Conservation (phyloP, 2,888 invertebrate species). For the Leucophenga maculata region DNA sequence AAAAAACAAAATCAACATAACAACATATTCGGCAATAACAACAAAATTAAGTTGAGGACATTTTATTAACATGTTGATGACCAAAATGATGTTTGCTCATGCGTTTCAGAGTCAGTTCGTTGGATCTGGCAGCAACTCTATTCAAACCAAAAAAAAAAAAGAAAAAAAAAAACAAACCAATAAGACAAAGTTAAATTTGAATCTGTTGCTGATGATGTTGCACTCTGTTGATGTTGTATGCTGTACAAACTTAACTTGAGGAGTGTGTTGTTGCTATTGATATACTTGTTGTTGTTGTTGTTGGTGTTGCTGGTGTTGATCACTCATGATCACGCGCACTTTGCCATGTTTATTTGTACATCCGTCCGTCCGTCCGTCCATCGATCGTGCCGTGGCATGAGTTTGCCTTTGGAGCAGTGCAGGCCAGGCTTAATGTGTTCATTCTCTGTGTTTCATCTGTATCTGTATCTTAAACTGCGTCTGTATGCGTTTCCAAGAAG, state of each 20-base stretch:
- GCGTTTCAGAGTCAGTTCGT: not conserved
- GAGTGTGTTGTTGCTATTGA: not conserved
- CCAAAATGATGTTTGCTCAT: conserved; percentile 21
- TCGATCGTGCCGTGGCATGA: conserved; percentile 5
- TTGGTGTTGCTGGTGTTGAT: conserved; percentile 43
- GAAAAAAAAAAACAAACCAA: no score
- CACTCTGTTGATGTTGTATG: conserved; percentile 23
- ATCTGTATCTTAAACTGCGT: not conserved
- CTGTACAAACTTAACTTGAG: conserved; percentile 2
- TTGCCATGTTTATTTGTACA: conserved; percentile 16
- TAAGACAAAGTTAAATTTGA: conserved; percentile 42
- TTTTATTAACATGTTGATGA: conserved; percentile 22
- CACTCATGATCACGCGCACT: conserved; percentile 43
- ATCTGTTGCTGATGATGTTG: conserved; percentile 25
- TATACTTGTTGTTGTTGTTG: conserved; percentile 41
- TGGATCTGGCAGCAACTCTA: not conserved
- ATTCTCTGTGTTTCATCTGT: conserved; percentile 34
- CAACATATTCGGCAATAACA: not conserved
- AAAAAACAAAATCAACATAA: not conserved
- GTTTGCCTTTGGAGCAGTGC: conserved; percentile 32
- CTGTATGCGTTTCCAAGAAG: conserved; percentile 67
- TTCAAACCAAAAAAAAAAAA: conserved; percentile 47
- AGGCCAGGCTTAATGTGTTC: conserved; percentile 34
- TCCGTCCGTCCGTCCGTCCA: conserved; percentile 17
- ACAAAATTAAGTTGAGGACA: conserved; percentile 16